A percentile compares a stretch with the other conserved stretches of the same genome.
Conservation (phyloP, 2,797 vertebrate species). For the Microcaecilia unicolor region DNA sequence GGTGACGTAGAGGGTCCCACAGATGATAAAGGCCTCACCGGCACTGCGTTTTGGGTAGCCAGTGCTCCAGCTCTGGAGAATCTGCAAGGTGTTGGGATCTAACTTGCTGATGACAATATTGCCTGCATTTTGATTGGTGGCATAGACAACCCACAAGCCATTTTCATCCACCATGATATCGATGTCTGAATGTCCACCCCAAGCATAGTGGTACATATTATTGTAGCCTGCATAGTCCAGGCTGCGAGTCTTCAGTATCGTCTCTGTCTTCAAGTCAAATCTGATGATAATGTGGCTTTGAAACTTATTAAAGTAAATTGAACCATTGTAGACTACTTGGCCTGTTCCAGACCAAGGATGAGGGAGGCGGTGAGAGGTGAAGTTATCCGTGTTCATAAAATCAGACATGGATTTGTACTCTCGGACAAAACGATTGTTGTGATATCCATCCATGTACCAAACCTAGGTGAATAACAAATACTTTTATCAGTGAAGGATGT, state of each 20-base stretch:
- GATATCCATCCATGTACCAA: conserved; percentile 98
- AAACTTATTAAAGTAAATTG: conserved; percentile 97
- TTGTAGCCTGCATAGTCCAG: conserved; percentile 91
- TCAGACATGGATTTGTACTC: conserved; percentile 91
- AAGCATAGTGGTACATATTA: conserved; percentile 94
- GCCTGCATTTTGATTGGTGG: conserved; percentile 94
- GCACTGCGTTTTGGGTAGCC: conserved; percentile 93
- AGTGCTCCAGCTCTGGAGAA: conserved; percentile 87
- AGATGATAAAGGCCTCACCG: conserved; percentile 95
- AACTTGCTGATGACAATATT: conserved; percentile 95
- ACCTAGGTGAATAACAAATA: conserved; percentile 55
- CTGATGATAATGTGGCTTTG: conserved; percentile 95
- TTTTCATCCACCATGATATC: conserved; percentile 95
- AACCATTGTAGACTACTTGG: conserved; percentile 96
- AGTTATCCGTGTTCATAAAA: conserved; percentile 91
- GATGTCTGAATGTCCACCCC: conserved; percentile 95
- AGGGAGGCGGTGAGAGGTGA: conserved; percentile 92
- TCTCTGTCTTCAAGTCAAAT: conserved; percentile 87
- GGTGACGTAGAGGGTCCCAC: conserved; percentile 91
- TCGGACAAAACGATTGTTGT: conserved; percentile 92
- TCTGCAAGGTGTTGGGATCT: conserved; percentile 84
- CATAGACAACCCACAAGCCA: conserved; percentile 91
- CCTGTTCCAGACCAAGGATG: conserved; percentile 95
- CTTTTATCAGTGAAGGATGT: not conserved
- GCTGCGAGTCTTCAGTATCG: conserved; percentile 85